Base-by-base conservation (phyloP, 2,797 vertebrate genomes). In the Tapirus indicus region DNA sequence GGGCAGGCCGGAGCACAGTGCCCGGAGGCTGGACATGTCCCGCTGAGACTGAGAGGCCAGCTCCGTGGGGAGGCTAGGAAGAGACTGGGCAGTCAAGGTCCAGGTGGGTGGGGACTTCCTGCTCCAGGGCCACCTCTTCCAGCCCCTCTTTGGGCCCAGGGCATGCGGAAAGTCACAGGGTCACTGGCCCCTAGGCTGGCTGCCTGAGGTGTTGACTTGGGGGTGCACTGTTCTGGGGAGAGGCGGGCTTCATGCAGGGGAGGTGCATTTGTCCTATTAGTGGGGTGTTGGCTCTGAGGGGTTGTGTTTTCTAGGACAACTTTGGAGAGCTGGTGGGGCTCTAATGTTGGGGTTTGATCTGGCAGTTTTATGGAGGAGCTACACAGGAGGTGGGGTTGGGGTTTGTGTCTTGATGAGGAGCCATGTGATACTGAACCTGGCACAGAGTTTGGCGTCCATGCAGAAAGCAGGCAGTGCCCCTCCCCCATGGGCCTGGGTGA, bases 1-100 rank as follows among this genome's bases (percentile, higher is more conserved):
- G 18, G 99, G 99, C 90, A 99, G 98, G 38, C 99, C 99, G 0
- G 97, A 92, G 97, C 99, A 99, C 84, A 99, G 98, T 29, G 98
- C 99, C 98, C 99, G 99, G 91, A 99, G 98, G 97, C 96, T 98
- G 17, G 98, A 98, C 99, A 99, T 99, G 82, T 74, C 85, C 96
- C 71, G 68, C 49, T 16, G 60, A 87, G 92, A 47, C 0, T 49
- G 44, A n/a, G 44, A 64, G 1, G 71, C 60, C 25, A 3, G 60
- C 54, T 23, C 23, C 16, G 88, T 44, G 35, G 12, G 16, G 35
- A 84, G 58, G 54, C 18, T 8, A 8, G 17, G 5, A 44, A 71
- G 88, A 56, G 52, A 79, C 86, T 23, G 7, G 17, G 27, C 16
- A n/a, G 32, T 23, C 25, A 88, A 44, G 47, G 49, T 72, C 58